Evolutionary conservation across 2,888 invertebrate species (phyloP).

Genomic region (Coleophora flavipennella): DNA sequence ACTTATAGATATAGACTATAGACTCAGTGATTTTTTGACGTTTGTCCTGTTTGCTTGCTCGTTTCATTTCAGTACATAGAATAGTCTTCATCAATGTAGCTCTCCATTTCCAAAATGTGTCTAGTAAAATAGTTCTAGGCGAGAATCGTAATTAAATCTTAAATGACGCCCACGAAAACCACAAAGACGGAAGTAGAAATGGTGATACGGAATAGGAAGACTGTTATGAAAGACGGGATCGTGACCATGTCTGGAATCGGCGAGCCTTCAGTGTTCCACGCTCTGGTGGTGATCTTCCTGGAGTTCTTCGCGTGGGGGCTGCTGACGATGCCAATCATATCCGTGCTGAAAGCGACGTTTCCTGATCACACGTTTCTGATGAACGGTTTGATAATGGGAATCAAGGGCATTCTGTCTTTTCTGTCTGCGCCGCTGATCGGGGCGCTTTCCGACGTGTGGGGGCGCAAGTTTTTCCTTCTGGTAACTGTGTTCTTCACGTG

Average conservation of each 20-base stretch:
- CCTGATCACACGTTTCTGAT: conserved; percentile 99
- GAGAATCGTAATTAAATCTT: conserved; percentile 47
- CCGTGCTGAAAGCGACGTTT: conserved; percentile 96
- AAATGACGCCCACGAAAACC: conserved; percentile 82
- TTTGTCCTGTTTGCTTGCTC: conserved; percentile 54
- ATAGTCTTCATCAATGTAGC: conserved; percentile 57
- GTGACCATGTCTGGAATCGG: conserved; percentile 92
- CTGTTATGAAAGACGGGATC: conserved; percentile 90
- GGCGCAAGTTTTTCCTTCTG: conserved; percentile 96
- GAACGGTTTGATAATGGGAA: conserved; percentile 99
- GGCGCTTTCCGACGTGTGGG: conserved; percentile 98
- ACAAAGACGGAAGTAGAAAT: conserved; percentile 90
- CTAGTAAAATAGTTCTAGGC: conserved; percentile 57
- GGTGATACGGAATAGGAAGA: conserved; percentile 89
- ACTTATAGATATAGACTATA: too few species aligned
- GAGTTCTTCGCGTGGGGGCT: conserved; percentile 99
- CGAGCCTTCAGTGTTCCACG: conserved; percentile 97
- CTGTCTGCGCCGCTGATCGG: conserved; percentile 97
- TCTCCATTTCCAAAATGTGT: conserved; percentile 58
- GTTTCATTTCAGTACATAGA: too few species aligned
- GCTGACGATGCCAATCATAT: conserved; percentile 97
- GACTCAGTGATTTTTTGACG: conserved; percentile 67
- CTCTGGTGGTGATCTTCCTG: conserved; percentile 98
- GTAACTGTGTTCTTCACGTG: conserved; percentile 99
- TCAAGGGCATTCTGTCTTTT: conserved; percentile 98